These are phyloP conservation scores for Thripadectes ignobilis DNA, from an alignment of 2,797 vertebrate genomes.

Conservation along the genomic window DNA sequence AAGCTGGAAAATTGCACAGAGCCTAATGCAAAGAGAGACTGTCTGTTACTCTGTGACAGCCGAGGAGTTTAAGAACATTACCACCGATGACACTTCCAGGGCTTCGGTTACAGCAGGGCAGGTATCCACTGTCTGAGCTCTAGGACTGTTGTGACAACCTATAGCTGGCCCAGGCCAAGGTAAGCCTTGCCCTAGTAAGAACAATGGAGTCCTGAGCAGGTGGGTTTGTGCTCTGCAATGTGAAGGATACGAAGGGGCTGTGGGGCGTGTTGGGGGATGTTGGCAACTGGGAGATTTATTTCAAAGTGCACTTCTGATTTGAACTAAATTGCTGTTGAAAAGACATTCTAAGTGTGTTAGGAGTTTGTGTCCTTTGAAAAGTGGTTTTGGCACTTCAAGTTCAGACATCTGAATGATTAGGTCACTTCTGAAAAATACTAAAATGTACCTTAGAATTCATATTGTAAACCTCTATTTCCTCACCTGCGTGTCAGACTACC, in stretches of 20 bases:
- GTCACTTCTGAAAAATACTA: background rate
- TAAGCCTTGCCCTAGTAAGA: background rate
- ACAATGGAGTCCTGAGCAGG: background rate
- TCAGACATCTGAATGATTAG: background rate
- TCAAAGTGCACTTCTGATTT: background rate
- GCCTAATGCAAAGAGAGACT: background rate
- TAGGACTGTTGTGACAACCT: background rate
- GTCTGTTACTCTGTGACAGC: background rate
- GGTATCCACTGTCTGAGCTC: background rate
- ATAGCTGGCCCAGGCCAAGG: background rate
- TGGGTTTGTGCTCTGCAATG: background rate
- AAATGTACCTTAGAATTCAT: background rate
- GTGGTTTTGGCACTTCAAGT: background rate
- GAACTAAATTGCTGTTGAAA: background rate
- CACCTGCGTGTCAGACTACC: background rate
- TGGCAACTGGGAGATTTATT: background rate
- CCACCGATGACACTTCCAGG: accelerated
- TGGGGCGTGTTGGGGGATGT: accelerated
- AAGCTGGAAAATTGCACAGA: background rate
- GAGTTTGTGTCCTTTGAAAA: background rate
- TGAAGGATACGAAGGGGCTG: background rate
- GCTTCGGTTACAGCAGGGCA: background rate
- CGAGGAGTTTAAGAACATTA: background rate
- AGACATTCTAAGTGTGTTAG: background rate
- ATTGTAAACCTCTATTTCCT: background rate